A percentile compares a stretch with the other conserved stretches of the same genome.
Conservation (phyloP, 2,113 vertebrate genomes). For the Callorhinus ursinus region DNA sequence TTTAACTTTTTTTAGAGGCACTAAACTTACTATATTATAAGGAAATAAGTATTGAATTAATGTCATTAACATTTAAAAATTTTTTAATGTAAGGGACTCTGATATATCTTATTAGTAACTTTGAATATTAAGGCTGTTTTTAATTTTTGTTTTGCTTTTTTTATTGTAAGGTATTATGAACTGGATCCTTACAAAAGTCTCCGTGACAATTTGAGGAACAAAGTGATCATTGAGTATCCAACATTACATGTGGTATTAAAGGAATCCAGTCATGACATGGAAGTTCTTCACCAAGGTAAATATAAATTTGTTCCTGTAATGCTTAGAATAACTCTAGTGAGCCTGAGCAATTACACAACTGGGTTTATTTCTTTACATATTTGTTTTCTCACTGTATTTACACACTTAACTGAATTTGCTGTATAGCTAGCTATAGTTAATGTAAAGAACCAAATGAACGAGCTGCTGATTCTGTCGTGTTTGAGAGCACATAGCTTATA, state of each 20-base stretch:
- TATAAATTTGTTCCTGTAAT: conserved; percentile 61
- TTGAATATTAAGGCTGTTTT: conserved; percentile 24
- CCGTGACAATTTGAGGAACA: conserved; percentile 92
- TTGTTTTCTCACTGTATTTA: conserved; percentile 40
- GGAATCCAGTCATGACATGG: conserved; percentile 87
- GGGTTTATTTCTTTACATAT: not conserved
- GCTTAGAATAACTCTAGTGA: conserved; percentile 55
- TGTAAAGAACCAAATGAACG: not conserved
- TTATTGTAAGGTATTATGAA: conserved; percentile 90
- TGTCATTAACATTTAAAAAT: not conserved
- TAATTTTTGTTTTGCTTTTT: conserved; percentile 52
- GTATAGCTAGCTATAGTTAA: not conserved
- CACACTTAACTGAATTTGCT: not conserved
- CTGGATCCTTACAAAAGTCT: conserved; percentile 91
- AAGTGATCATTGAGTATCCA: conserved; percentile 95
- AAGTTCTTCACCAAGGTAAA: conserved; percentile 89
- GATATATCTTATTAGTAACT: conserved; percentile 21
- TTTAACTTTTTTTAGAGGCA: conserved; percentile 27
- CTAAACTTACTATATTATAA: conserved; percentile 8
- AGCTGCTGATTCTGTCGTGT: not conserved
- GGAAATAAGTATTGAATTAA: conserved; percentile 43
- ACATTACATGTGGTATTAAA: conserved; percentile 90
- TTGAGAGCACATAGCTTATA: not conserved
- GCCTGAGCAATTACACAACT: not conserved
- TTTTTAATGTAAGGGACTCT: not conserved